Evolutionary conservation across 1,140 invertebrate genomes (phyloP).

Genomic region (Cataglyphis hispanica): DNA sequence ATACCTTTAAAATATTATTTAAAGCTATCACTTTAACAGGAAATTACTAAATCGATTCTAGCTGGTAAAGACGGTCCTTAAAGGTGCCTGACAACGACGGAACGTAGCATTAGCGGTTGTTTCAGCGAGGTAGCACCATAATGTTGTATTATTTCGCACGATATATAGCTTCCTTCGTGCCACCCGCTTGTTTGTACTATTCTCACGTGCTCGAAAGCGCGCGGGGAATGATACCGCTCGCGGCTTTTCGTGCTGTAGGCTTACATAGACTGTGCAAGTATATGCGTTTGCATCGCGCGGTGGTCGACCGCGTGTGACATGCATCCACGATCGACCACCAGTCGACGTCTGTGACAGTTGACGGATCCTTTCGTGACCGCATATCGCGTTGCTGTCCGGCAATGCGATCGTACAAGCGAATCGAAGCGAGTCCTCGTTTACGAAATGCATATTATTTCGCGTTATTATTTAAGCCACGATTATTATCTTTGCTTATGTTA

Average conservation of each 20-base stretch:
- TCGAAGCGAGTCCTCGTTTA: neutral
- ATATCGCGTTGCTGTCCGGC: slow-evolving; percentile 4
- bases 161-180: slow-evolving; percentile 19
- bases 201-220: slow-evolving; percentile 30
- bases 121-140: neutral
- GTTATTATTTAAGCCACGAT: neutral
- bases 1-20: neutral
- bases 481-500: neutral
- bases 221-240: slow-evolving; percentile 9
- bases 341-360: slow-evolving; percentile 32
- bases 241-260: slow-evolving; percentile 26
- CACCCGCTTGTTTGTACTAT: slow-evolving; percentile 37
- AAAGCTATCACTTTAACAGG: neutral
- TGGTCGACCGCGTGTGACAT: slow-evolving; percentile 33
- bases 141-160: slow-evolving; percentile 13
- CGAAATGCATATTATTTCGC: slow-evolving; percentile 35
- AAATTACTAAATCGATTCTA: slow-evolving; percentile 1
- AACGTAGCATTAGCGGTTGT: slow-evolving; percentile 11
- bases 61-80: too few relatives aligned
- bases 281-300: slow-evolving; percentile 36
- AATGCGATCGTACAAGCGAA: slow-evolving; percentile 15
- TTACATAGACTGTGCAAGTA: neutral
- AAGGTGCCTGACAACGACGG: neutral
- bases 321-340: slow-evolving; percentile 39
- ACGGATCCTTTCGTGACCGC: slow-evolving; percentile 47